A percentile compares a stretch with the other conserved stretches of the same genome.
Conservation (phyloP, 2,113 vertebrate species). For the Rhodinocichla rosea region DNA sequence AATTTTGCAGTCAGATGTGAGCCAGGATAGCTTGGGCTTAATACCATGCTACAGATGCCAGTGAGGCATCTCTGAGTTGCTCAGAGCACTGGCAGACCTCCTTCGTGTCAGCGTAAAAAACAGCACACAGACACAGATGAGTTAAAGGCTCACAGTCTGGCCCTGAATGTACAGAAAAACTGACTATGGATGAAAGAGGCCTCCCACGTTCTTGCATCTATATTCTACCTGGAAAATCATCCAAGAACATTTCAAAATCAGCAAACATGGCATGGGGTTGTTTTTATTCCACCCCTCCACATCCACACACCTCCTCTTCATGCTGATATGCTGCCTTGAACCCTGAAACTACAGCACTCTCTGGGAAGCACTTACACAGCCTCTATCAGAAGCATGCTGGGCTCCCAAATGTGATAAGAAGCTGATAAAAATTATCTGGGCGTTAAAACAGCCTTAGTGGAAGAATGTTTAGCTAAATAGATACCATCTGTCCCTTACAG, state of each 20-base stretch:
- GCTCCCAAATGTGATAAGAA: constrained; percentile 65
- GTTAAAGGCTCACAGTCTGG: not conserved
- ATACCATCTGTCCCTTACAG: constrained; percentile 63
- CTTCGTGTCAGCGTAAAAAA: not conserved
- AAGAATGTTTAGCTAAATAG: constrained; percentile 64
- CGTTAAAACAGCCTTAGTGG: constrained; percentile 34
- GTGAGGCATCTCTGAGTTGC: not conserved
- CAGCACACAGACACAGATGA: not conserved
- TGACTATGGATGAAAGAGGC: not conserved
- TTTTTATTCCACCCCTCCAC: constrained; percentile 23
- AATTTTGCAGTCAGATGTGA: constrained; percentile 53
- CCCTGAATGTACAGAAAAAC: not conserved
- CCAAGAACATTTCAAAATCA: constrained; percentile 61
- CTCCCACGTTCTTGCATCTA: not conserved
- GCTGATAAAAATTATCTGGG: constrained; percentile 59
- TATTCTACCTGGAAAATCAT: constrained; percentile 47
- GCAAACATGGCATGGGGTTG: constrained; percentile 35
- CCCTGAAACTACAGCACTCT: constrained; percentile 36
- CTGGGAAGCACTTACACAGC: constrained; percentile 34
- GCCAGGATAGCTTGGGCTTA: constrained; percentile 9
- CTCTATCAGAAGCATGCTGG: constrained; percentile 50
- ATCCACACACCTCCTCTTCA: constrained; percentile 48
- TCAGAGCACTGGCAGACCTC: constrained; percentile 3
- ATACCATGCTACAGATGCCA: not conserved
- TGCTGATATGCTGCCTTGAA: constrained; percentile 49